Conservation (phyloP, 2,797 vertebrate genomes). For the Cercopithecus mitis region DNA sequence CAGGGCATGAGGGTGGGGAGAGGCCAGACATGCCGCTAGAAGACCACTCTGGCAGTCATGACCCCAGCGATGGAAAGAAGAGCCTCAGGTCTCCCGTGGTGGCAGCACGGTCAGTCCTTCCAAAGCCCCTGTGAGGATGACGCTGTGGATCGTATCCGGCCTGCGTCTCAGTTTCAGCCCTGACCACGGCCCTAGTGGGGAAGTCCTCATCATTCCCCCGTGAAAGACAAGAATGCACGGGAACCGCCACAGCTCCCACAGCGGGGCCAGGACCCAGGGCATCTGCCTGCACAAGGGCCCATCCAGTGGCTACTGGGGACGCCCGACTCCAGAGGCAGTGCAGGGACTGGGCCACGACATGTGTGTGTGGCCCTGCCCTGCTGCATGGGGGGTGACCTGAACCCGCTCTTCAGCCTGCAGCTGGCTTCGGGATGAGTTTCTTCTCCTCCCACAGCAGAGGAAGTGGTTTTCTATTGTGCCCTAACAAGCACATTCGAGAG, state of each 20-base stretch:
- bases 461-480: not conserved
- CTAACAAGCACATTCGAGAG: not conserved
- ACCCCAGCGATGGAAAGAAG: not conserved
- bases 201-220: rapidly evolving
- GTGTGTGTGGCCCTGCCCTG: rapidly evolving
- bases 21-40: not conserved
- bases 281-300: not conserved
- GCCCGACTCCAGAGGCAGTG: rapidly evolving
- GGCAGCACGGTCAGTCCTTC: rapidly evolving
- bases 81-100: rapidly evolving
- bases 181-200: not conserved
- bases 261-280: rapidly evolving
- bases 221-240: too few relatives aligned
- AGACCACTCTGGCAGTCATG: not conserved
- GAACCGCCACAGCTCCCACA: not conserved
- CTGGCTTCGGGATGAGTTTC: not conserved
- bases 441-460: not conserved
- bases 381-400: rapidly evolving
- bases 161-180: not conserved
- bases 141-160: not conserved
- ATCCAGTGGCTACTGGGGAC: too few relatives aligned
- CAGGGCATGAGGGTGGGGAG: not conserved
- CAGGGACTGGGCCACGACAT: rapidly evolving
- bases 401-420: not conserved
- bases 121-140: rapidly evolving